Conservation (phyloP, 2,113 vertebrate species). For the Sclerurus mexicanus region DNA sequence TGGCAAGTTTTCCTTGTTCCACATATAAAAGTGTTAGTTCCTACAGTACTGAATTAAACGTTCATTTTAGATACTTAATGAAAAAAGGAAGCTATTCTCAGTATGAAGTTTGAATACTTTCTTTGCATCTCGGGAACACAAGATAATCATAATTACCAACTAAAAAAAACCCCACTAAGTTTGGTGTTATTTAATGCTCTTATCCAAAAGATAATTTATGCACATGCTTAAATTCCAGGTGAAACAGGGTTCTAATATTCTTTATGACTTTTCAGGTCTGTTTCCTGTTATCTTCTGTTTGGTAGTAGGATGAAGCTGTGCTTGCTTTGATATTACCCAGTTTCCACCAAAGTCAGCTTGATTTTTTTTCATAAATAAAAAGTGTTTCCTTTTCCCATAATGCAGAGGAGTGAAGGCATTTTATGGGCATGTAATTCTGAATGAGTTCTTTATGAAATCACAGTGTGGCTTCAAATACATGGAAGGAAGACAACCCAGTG, state of each 20-base stretch:
- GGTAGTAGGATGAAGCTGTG: not conserved
- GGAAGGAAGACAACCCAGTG: not conserved
- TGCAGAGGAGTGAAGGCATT: not conserved
- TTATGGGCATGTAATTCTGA: not conserved
- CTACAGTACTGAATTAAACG: not conserved
- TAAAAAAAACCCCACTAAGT: not conserved
- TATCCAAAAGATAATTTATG: not conserved
- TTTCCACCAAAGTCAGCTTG: not conserved
- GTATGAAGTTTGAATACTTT: not conserved
- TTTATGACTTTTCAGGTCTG: not conserved
- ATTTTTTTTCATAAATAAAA: not conserved
- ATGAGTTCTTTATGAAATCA: not conserved
- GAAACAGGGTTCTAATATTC: not conserved
- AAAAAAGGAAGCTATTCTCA: not conserved
- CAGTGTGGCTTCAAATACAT: not conserved
- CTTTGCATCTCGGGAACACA: not conserved
- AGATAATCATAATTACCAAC: not conserved
- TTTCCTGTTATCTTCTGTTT: not conserved
- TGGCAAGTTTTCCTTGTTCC: not conserved
- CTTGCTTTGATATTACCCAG: not conserved
- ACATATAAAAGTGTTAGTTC: not conserved
- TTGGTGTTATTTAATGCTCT: not conserved
- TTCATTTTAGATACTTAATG: not conserved
- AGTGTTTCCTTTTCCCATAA: not conserved
- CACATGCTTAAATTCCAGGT: rapidly evolving